Percentiles rank a stretch among this genome's conserved stretches.
These are phyloP conservation scores for Sphenodon punctatus DNA, from an alignment of 2,797 vertebrate species.

Conservation along the genomic window DNA sequence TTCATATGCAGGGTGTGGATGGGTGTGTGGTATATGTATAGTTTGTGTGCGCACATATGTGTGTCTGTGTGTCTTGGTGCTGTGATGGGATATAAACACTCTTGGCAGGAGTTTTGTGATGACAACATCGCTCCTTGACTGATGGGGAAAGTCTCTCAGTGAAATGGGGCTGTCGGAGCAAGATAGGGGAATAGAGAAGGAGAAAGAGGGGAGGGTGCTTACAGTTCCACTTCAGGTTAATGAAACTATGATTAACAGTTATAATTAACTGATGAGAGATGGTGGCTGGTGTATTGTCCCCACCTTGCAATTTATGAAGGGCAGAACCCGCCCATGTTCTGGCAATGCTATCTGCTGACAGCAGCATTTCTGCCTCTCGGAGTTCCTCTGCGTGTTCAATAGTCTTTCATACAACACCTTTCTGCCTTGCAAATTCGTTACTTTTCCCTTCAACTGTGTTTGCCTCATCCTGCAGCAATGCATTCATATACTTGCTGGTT, in stretches of 20 bases:
- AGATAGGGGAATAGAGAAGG: background rate
- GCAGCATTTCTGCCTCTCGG: slow-evolving; percentile 4
- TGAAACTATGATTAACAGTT: slow-evolving; percentile 64
- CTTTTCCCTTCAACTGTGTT: too few species aligned
- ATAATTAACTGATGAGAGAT: slow-evolving; percentile 56
- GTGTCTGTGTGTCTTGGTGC: background rate
- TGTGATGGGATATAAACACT: background rate
- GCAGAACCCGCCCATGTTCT: background rate
- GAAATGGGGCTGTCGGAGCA: background rate
- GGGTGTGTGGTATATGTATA: background rate
- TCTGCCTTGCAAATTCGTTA: too few species aligned
- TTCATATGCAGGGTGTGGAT: too few species aligned
- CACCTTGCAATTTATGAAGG: slow-evolving; percentile 35
- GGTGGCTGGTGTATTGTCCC: slow-evolving; percentile 17
- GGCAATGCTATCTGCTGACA: slow-evolving; percentile 33
- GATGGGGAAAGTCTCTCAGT: background rate
- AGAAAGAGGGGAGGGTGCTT: background rate
- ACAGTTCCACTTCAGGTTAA: slow-evolving; percentile 35
- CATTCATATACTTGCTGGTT: too few species aligned
- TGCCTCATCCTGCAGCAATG: too few species aligned
- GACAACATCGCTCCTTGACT: background rate
- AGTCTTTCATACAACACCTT: too few species aligned
- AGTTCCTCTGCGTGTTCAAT: slow-evolving; percentile 8
- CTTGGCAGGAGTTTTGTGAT: background rate
- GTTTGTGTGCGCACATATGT: background rate